Percentiles rank a stretch among this genome's conserved stretches.
Conservation (phyloP, 2,797 vertebrate genomes). For the Microtus obscurus region DNA sequence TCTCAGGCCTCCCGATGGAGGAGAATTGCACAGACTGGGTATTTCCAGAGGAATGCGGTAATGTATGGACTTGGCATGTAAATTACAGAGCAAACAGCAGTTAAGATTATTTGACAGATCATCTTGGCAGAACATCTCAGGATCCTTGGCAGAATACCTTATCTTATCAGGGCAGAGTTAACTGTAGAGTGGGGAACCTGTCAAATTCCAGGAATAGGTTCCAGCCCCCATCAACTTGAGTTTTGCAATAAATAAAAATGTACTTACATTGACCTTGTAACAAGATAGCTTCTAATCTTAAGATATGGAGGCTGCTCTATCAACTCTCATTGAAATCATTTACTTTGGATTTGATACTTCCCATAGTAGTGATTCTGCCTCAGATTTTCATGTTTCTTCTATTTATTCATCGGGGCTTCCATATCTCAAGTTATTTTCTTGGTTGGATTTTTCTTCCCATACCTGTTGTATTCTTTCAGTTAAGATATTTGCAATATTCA, state of each 20-base stretch:
- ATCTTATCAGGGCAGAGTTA: not conserved
- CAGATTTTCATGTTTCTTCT: not conserved
- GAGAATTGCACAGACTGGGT: not conserved
- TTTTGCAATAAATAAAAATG: not conserved
- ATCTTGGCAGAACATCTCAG: not conserved
- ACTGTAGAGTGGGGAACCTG: not conserved
- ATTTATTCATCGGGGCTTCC: not conserved
- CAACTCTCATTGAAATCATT: not conserved
- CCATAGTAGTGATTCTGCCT: not conserved
- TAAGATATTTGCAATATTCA: not conserved
- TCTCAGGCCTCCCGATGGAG: not conserved
- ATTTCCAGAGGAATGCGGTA: not conserved
- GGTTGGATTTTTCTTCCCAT: not conserved
- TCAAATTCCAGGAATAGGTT: not conserved
- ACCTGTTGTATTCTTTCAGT: not conserved
- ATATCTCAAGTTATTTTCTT: not conserved
- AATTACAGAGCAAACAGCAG: not conserved
- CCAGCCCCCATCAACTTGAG: not conserved
- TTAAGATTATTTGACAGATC: not conserved
- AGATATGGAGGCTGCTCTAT: not conserved
- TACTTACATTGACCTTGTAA: not conserved
- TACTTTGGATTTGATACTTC: not conserved
- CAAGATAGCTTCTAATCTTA: not conserved
- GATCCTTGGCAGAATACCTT: not conserved
- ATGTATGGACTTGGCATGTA: not conserved